Base-by-base conservation (phyloP, 2,888 invertebrate species). In the Pammene aurita region DNA sequence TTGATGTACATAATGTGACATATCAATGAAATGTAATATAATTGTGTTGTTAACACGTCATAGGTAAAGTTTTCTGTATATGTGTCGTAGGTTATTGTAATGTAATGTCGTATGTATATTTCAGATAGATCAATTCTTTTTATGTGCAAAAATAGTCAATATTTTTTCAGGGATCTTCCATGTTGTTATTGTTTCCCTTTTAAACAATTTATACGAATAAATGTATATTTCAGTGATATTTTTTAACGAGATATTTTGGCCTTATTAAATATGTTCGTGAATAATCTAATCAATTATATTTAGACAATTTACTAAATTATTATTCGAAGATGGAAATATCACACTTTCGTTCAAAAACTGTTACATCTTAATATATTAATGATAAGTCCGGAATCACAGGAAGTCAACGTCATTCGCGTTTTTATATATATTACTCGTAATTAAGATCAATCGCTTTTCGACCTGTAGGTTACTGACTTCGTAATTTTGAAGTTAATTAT, bases 41-140 rank as follows among this genome's bases (percentile, higher is more conserved):
- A 46, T 35, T 60, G 54, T 69, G 41, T 58, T 60, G 60, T 41
- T 65, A 69, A 69, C 26, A 60, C 52, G 38, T 65, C 16, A 41
- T 60, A 38, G 54, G 14, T 66, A 66, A 72, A 72, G 73, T 60
- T 77, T 77, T 80, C 71, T 80, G 78, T 80, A 81, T 80, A 79
- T 75, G 77, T 76, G 71, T 74, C 69, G 73, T 70, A 75, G 75
- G 57, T 71, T 71, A 72, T 73, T 69, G 35, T 34, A 60, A 61
- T 60, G 54, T 58, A 44, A 46, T 52, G 58, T 26, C 48, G 54
- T 63, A 63, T 69, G 60, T 65, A 60, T 69, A 69, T 64, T 65
- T 48, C 48, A 55, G 65, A 65, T 69, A 55, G 69, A 65, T 65
- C 46, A 65, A 65, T 69, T 69, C 11, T 54, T 50, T 69, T 65